Conservation (phyloP, 2,888 invertebrate species). For the Mythimna ferrago region DNA sequence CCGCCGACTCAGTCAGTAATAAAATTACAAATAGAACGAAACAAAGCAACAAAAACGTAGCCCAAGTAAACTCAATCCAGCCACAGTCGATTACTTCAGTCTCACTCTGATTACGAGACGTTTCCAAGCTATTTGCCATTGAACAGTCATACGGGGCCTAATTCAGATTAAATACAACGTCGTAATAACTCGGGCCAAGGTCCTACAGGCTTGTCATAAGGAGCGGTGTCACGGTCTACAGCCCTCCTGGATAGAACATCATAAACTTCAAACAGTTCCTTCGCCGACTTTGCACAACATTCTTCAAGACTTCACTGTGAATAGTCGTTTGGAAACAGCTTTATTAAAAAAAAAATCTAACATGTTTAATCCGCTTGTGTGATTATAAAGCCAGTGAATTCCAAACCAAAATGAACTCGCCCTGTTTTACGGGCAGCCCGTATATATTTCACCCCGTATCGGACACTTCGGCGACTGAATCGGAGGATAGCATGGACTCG, state of each 20-base stretch:
- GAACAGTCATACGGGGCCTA: conserved; percentile 67
- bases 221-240: conserved; percentile 81
- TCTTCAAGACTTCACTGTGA: conserved; percentile 76
- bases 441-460: conserved; percentile 87
- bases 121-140: conserved; percentile 66
- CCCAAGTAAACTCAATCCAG: conserved; percentile 22
- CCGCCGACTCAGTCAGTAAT: not conserved
- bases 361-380: conserved; percentile 26
- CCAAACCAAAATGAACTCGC: conserved; percentile 80
- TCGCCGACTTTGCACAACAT: conserved; percentile 78
- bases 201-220: conserved; percentile 79
- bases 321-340: conserved; percentile 68
- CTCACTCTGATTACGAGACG: conserved; percentile 61
- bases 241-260: conserved; percentile 73
- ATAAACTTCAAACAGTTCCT: conserved; percentile 78
- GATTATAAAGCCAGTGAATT: conserved; percentile 36
- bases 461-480: conserved; percentile 86
- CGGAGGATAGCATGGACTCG: conserved; percentile 84
- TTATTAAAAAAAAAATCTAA: conserved; percentile 16
- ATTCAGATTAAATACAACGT: conserved; percentile 75
- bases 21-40: not conserved
- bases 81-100: conserved; percentile 55
- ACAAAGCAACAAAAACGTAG: conserved; percentile 24
- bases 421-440: conserved; percentile 83
- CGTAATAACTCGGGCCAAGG: conserved; percentile 82